Conservation (phyloP, 2,888 invertebrate species). For the Sinelater perroti region DNA sequence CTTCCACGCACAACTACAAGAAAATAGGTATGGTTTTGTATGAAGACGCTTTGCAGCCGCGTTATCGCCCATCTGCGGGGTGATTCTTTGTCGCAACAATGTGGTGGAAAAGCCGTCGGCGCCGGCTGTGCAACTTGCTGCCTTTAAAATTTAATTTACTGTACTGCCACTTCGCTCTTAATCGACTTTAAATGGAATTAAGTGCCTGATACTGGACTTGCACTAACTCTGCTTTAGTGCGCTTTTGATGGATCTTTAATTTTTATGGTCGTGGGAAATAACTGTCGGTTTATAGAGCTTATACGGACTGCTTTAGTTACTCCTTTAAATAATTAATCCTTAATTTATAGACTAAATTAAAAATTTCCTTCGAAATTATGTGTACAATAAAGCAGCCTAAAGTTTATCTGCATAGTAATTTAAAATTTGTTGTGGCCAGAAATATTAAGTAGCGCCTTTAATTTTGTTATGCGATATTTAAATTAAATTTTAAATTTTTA, state of each 20-base stretch:
- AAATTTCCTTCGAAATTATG: no score
- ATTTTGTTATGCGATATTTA: no score
- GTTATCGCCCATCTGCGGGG: constrained; percentile 3
- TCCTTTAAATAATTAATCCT: no score
- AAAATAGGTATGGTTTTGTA: constrained; percentile 19
- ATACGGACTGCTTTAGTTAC: no score
- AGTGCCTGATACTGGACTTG: not conserved
- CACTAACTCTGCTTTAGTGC: constrained; percentile 1
- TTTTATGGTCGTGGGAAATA: no score
- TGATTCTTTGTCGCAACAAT: constrained; percentile 6
- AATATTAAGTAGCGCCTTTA: no score
- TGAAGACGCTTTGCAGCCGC: constrained; percentile 1
- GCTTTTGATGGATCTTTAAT: not conserved
- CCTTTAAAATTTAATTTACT: constrained; percentile 15
- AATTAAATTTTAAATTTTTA: no score
- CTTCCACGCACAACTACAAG: constrained; percentile 10
- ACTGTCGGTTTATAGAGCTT: no score
- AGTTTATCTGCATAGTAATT: no score
- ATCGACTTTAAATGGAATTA: constrained; percentile 16
- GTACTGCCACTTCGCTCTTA: constrained; percentile 7
- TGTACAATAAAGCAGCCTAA: no score
- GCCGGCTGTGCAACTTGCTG: not conserved
- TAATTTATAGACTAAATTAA: no score
- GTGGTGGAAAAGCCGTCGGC: constrained; percentile 7
- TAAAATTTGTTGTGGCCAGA: no score